Base-by-base conservation (phyloP, 2,113 vertebrate genomes). In the Solenodon paradoxus region DNA sequence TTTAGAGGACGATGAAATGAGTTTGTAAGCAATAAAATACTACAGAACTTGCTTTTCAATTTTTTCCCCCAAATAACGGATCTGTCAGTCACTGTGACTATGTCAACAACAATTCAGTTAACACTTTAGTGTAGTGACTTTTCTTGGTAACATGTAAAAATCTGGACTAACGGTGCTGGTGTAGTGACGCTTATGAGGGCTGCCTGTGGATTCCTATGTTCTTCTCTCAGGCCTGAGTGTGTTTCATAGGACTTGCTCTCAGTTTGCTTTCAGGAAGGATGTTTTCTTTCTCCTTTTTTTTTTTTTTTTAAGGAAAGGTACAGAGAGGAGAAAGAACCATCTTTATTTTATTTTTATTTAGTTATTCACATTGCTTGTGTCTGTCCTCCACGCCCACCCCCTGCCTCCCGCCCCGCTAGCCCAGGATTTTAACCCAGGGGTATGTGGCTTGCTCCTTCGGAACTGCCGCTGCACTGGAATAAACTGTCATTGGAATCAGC, bases 71-170 rank as follows among this genome's bases (percentile, higher is more conserved):
- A 47, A 53, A 40, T 28, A 66, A 84, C 38, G 28, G 69, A 10
- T 40, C n/a, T 83, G 35, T 82, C 12, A 55, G 22, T 83, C 72
- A 32, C 9, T 59, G 4, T 80, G 83, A 68, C 10, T 45, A 57
- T 26, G 61, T 63, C 72, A 61, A 28, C 53, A 90, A 64, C 84
- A 74, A 55, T 57, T 61, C 63, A 74, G 49, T 42, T 47, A 49
- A 4, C 2, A 0, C 72, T 90, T 92, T 81, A 90, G 53, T n/a
- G n/a, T 78, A 28, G 32, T 26, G 17, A 45, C 38, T 30, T 77
- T 61, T 71, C 49, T 59, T 81, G 71, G 26, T 30, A 82, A 61
- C 4, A 19, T 83, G 38, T 35, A 19, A 66, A 24, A 80, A 1
- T 24, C 55, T 40, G 24, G 38, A 89, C 64, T 20, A n/a, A 9